Evolutionary conservation across 2,113 vertebrate species (phyloP).

Genomic region (Solea senegalensis): DNA sequence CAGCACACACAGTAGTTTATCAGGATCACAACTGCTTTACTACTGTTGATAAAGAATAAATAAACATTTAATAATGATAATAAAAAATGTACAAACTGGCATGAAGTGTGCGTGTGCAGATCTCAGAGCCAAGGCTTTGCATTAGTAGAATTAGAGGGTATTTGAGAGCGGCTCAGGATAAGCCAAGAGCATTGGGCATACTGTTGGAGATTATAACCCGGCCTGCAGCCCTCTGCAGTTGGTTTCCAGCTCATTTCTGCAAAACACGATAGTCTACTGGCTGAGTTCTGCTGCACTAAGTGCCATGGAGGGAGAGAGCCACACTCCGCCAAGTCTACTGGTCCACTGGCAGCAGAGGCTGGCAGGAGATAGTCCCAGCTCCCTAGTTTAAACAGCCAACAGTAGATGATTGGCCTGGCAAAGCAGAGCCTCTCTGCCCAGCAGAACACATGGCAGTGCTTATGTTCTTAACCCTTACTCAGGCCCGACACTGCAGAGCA

Average conservation of each 20-base stretch:
- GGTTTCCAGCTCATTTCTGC: slow-evolving; percentile 72
- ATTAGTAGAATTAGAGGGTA: slow-evolving; percentile 69
- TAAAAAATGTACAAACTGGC: slow-evolving; percentile 45
- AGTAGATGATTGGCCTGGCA: slow-evolving; percentile 76
- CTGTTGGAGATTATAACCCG: slow-evolving; percentile 66
- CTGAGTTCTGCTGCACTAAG: slow-evolving; percentile 59
- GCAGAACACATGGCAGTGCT: slow-evolving; percentile 76
- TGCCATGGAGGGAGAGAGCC: slow-evolving; percentile 67
- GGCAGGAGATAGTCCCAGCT: slow-evolving; percentile 73
- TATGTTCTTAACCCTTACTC: slow-evolving; percentile 71
- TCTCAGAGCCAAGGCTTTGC: slow-evolving; percentile 53
- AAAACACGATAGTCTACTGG: slow-evolving; percentile 72
- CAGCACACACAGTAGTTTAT: slow-evolving; percentile 26
- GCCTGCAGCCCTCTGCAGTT: slow-evolving; percentile 53
- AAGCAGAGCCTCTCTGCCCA: slow-evolving; percentile 59
- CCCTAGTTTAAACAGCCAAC: slow-evolving; percentile 75
- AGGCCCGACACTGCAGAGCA: slow-evolving; percentile 28
- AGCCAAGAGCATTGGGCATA: slow-evolving; percentile 65
- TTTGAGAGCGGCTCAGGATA: slow-evolving; percentile 65
- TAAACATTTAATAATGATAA: slow-evolving; percentile 39
- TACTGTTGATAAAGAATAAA: slow-evolving; percentile 39
- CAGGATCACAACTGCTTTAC: slow-evolving; percentile 30
- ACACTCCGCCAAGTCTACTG: slow-evolving; percentile 68
- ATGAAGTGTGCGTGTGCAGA: slow-evolving; percentile 17
- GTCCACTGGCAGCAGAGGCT: slow-evolving; percentile 74